phyloP scores from a whole-genome alignment of 2,113 vertebrate genomes.

The Chrysochloris asiatica region DNA sequence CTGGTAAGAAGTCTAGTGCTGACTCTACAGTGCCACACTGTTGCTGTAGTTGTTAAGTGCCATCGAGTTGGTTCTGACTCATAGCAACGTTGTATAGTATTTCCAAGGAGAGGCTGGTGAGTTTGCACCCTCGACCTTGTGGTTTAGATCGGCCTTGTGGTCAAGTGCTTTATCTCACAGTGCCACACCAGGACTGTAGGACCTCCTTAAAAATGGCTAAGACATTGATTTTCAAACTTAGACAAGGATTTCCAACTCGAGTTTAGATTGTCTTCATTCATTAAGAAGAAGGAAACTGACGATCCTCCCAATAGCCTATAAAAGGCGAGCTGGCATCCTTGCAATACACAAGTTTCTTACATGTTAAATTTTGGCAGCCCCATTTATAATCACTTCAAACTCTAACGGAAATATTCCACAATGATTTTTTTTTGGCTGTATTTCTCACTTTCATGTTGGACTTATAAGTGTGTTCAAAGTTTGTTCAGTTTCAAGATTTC shows the following conservation, averaged over 20 bases:
- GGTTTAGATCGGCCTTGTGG: no score
- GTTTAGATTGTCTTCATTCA: neutral
- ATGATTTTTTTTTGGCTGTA: conserved; percentile 54
- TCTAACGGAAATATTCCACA: conserved; percentile 68
- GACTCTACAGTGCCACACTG: no score
- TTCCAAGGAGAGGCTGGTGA: no score
- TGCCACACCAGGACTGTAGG: no score
- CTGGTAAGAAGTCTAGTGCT: no score
- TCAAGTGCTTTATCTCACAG: no score
- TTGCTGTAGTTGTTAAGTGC: no score
- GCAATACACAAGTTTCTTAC: conserved; percentile 73
- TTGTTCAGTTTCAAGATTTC: conserved; percentile 53
- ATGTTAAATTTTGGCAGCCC: conserved; percentile 67
- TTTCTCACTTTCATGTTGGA: conserved; percentile 68
- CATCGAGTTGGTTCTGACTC: no score
- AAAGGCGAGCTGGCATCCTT: conserved; percentile 53
- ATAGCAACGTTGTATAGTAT: no score
- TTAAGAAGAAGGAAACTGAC: neutral
- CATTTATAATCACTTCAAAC: conserved; percentile 54
- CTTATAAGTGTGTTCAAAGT: conserved; percentile 57
- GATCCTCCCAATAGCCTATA: conserved; percentile 20
- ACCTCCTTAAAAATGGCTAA: neutral
- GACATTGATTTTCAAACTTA: neutral
- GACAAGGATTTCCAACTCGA: neutral
- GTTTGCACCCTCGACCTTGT: no score